Base-by-base conservation (phyloP, 2,888 invertebrate species). In the Pediacus dermestoides region DNA sequence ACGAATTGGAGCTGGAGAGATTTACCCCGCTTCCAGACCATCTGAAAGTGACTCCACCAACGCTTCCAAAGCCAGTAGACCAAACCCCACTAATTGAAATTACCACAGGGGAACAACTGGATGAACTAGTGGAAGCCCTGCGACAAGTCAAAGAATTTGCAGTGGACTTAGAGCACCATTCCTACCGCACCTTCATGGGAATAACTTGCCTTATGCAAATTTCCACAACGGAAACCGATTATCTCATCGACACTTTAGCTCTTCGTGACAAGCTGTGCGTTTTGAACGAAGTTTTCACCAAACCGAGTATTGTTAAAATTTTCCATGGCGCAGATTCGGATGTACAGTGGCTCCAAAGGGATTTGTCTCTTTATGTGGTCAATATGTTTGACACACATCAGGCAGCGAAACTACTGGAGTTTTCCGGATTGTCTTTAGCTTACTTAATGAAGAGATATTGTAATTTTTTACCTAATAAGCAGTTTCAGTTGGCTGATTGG, bases 351-450 rank as follows among this genome's bases (percentile, higher is more conserved):
- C 71, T 99, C 16, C 99, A 99, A 67, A 75, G 93, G 9, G 99
- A 99, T 74, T 81, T 97, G 37, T 88, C 93, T 0, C 64, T 99
- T 1, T 99, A 99, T 64, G 71, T 99, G 2, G 95, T 99, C 1
- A 95, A 96, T 52, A 79, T 99, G 82, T 96, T 99, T 65, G 99
- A 99, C 67, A 99, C 97, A 0, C 82, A 90, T 61, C 84, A 87
- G 62, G 96, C 95, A 0, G 84, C 91, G 0, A 80, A 83, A 48
- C 73, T 79, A 2, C 73, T 97, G 1, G 76, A 78, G 13, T 74
- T 86, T 44, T 72, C 81, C 0, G 77, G 81, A 9, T 72, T 85
- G 1, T 90, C 92, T 2, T 71, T 91, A 32, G 83, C 88, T 1
- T 82, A 82, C 64, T 72, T 99, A 21, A 73, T 97, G 18, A 74